Evolutionary conservation across 2,113 vertebrate species (phyloP).

Genomic region (Chaetodon trifascialis): DNA sequence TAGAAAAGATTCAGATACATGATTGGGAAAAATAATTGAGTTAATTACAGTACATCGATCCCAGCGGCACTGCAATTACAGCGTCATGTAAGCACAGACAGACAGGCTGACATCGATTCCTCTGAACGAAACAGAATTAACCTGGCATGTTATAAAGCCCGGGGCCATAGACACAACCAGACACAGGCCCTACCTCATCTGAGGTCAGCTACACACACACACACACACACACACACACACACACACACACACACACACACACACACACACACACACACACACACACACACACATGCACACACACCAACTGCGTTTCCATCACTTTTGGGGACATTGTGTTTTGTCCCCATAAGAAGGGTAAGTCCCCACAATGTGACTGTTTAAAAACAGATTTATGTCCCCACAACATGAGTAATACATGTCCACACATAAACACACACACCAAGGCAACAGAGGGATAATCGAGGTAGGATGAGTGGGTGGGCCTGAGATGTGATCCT

Average conservation of each 20-base stretch:
- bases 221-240: slow-evolving; percentile 11
- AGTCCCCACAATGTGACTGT: too few species aligned
- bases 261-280: slow-evolving; percentile 12
- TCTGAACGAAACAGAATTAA: slow-evolving; percentile 52
- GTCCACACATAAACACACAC: slow-evolving; percentile 5
- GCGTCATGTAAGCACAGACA: slow-evolving; percentile 23
- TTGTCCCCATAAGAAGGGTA: too few species aligned
- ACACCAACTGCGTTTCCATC: too few species aligned
- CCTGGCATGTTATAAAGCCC: slow-evolving; percentile 12
- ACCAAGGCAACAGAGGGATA: slow-evolving; percentile 3
- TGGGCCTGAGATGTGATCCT: slow-evolving; percentile 29
- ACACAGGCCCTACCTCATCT: slow-evolving; percentile 19
- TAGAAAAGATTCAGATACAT: slow-evolving; percentile 13
- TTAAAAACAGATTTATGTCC: too few species aligned
- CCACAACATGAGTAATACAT: too few species aligned
- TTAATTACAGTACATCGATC: slow-evolving; percentile 26
- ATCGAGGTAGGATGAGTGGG: slow-evolving; percentile 7
- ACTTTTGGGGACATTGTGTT: too few species aligned
- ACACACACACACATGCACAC: slow-evolving; percentile 21
- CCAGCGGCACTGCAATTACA: slow-evolving; percentile 24
- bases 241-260: slow-evolving; percentile 18
- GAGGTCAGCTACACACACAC: slow-evolving; percentile 33
- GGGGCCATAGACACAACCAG: slow-evolving; percentile 14
- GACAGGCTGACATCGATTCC: slow-evolving; percentile 8
- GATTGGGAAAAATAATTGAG: background rate